Base-by-base conservation (phyloP, 2,888 invertebrate species). In the Macaria notata region DNA sequence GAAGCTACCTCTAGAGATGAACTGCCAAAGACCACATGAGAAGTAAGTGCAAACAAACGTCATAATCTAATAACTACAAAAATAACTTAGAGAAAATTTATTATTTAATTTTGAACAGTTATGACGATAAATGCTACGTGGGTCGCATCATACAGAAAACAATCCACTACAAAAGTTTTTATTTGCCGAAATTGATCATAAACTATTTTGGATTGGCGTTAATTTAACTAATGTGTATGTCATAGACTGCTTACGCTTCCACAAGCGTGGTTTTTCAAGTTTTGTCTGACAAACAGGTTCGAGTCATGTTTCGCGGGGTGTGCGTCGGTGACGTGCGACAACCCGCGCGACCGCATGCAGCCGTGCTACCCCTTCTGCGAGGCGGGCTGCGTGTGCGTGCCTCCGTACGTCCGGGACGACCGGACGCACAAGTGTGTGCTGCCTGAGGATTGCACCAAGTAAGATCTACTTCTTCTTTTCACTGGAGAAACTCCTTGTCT, bases 311-410 rank as follows among this genome's bases (percentile, higher is more conserved):
- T 91, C 67, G 83, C 88, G 47, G 90, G 90, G 0, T 91, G 90
- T 60, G 88, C 90, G 1, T 79, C 90, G 4, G 83, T 90, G 59
- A 80, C 84, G 4, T 91, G 90, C 58, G 90, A 91, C 78, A 91
- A 91, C 72, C 90, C 90, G 0, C 83, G 86, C 9, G 90, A 90
- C 60, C 76, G 90, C 3, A 73, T 90, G 71, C 87, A 84, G 3
- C 87, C 90, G 8, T 90, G 90, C 77, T 91, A 89, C 72, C 91
- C 91, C 1, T 91, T 90, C 76, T 91, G 90, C 70, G 90, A 91
- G 69, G 78, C 88, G 0, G 91, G 91, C 31, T 91, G 91, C 68
- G 78, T 90, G 44, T 91, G 91, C 66, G 69, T 76, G 9, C 82
- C 78, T 29, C 90, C 90, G 0, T 87, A 84, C 59, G 86, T 90